phyloP scores from a whole-genome alignment of 2,113 vertebrate species.

The Alligator sinensis region DNA sequence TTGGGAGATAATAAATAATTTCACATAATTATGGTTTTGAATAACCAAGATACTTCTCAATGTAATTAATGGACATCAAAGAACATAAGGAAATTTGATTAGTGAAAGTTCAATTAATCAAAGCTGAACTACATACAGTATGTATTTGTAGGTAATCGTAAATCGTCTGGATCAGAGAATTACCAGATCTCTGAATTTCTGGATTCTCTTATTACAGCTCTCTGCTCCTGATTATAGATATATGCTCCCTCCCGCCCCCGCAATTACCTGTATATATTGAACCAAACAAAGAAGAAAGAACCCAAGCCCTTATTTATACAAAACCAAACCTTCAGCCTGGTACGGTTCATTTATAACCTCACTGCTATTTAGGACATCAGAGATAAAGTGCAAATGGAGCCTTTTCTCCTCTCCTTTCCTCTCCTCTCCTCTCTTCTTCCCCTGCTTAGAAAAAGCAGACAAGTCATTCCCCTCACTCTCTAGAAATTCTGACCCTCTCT shows the following conservation, averaged over 20 bases:
- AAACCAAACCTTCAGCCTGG: not conserved
- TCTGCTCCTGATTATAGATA: not conserved
- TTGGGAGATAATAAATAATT: not conserved
- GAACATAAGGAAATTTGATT: not conserved
- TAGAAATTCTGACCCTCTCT: no score
- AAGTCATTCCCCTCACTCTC: no score
- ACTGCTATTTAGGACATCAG: not conserved
- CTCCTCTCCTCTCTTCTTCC: no score
- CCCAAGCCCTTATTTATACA: no score
- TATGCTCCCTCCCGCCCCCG: fast-evolving
- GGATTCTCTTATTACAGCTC: not conserved
- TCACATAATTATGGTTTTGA: not conserved
- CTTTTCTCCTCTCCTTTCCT: no score
- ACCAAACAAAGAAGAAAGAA: no score
- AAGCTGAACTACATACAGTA: not conserved
- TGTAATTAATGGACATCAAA: not conserved
- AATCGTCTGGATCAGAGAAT: not conserved
- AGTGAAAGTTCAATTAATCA: not conserved
- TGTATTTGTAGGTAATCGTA: not conserved
- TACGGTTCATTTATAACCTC: not conserved
- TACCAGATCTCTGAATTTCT: not conserved
- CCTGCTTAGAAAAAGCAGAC: no score
- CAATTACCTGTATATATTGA: no score
- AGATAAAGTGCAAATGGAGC: no score
- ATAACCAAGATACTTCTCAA: not conserved